A percentile compares a stretch with the other conserved stretches of the same genome.
Evolutionary conservation across 2,888 invertebrate genomes (phyloP).

Genomic region (Opisthograptis luteolata): DNA sequence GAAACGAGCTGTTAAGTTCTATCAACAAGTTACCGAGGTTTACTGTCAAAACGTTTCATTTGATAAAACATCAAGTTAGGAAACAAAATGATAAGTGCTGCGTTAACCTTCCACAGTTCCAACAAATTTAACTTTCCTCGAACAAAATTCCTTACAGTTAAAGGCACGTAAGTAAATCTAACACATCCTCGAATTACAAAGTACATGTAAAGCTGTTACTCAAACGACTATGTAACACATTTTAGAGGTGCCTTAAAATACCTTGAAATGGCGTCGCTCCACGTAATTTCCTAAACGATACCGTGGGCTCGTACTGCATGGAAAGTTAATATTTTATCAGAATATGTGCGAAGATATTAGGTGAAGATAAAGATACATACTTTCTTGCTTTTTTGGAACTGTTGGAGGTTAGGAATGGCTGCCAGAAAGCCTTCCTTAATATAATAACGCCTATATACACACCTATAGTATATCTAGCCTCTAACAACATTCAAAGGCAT

Average conservation of each 20-base stretch:
- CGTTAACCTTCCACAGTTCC: not conserved
- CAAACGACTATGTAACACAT: slow-evolving; percentile 57
- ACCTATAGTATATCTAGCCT: too few relatives aligned
- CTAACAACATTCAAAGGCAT: too few relatives aligned
- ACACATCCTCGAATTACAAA: slow-evolving; percentile 46
- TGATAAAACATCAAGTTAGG: too few relatives aligned
- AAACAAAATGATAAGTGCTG: not conserved
- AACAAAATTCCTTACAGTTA: slow-evolving; percentile 5
- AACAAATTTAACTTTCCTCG: not conserved
- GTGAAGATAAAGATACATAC: too few relatives aligned
- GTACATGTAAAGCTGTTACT: slow-evolving; percentile 55
- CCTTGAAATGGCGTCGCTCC: slow-evolving; percentile 56
- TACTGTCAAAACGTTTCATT: too few relatives aligned
- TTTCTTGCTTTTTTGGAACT: too few relatives aligned
- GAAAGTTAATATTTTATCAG: slow-evolving; percentile 46
- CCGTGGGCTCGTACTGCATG: slow-evolving; percentile 39
- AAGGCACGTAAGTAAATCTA: slow-evolving; percentile 19
- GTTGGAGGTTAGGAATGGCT: too few relatives aligned
- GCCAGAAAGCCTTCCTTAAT: too few relatives aligned
- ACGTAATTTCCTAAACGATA: slow-evolving; percentile 54
- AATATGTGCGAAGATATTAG: slow-evolving; percentile 42
- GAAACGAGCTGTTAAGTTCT: too few relatives aligned
- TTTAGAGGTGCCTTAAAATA: slow-evolving; percentile 55
- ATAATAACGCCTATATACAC: too few relatives aligned
- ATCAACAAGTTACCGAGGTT: too few relatives aligned